A percentile compares a stretch with the other conserved stretches of the same genome.
phyloP scores from a whole-genome alignment of 2,797 vertebrate species.

The Capromys pilorides region DNA sequence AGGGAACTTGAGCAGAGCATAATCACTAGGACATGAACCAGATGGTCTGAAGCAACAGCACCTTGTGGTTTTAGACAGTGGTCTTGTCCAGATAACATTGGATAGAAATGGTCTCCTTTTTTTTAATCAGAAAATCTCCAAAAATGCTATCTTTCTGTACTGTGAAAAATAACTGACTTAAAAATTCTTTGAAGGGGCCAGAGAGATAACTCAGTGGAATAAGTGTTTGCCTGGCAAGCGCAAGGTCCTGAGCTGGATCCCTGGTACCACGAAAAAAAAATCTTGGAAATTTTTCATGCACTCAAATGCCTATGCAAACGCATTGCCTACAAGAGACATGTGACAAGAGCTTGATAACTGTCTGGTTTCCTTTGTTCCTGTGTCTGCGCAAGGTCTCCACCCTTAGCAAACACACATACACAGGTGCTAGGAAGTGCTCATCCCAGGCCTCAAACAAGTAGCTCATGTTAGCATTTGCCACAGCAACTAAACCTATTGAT shows the following conservation, averaged over 20 bases:
- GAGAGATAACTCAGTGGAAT: too few relatives aligned
- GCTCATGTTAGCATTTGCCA: constrained; percentile 60
- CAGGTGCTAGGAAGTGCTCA: neutral
- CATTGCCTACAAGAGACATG: neutral
- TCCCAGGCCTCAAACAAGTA: neutral
- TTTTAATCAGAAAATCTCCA: neutral
- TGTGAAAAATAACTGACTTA: constrained; percentile 8
- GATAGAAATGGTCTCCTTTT: constrained; percentile 8
- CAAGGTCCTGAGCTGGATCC: too few relatives aligned
- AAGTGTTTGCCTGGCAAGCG: too few relatives aligned
- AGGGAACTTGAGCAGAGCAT: neutral
- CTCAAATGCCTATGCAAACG: neutral
- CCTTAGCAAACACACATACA: neutral
- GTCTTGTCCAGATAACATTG: neutral
- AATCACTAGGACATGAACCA: neutral
- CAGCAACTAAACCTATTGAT: constrained; percentile 40
- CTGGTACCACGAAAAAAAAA: too few relatives aligned
- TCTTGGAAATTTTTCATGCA: constrained; percentile 16
- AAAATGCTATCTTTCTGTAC: constrained; percentile 8
- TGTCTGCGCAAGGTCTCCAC: neutral
- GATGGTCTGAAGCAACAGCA: neutral
- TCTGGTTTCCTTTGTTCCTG: neutral
- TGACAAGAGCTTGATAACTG: neutral
- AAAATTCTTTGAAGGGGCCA: neutral
- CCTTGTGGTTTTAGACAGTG: neutral